Base-by-base conservation (phyloP, 1,140 invertebrate genomes). In the Carcinoscorpius rotundicauda region DNA sequence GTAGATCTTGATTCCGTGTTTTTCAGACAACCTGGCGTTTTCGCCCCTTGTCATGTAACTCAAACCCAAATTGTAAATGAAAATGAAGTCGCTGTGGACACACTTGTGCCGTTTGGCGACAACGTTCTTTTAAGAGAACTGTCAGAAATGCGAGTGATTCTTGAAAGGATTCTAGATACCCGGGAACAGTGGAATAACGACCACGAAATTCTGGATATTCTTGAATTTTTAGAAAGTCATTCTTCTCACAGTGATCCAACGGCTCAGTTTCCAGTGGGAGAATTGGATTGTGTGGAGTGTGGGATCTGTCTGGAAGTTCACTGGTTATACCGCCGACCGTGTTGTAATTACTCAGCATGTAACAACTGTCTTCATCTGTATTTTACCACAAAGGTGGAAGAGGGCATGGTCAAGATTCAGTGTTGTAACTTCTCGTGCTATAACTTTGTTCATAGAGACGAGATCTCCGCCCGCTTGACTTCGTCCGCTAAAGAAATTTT, bases 311-410 rank as follows among this genome's bases (percentile, higher is more conserved):
- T 64, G 6, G 68, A 71, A 29, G 49, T 29, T 3, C 49, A 60
- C 53, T 69, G 64, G 67, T 59, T 73, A 1, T 66, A 70, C 55
- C 59, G 61, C 9, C 72, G 78, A 51, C 48, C 71, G 5, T 79
- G 78, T 63, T 79, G 78, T 67, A 52, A 66, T 52, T 73, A 72
- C 51, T 66, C 74, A 4, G 75, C 75, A 3, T 79, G 78, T 66
- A 67, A 73, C 56, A 58, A 66, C 6, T 79, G 78, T 66, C 64
- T 79, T 61, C 60, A 68, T 5, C 64, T 62, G 9, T 79, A 78
- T 65, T 69, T 75, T 11, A 64, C 68, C 3, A 69, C 67, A 3
- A 72, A 76, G 61, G 73, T 79, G 0, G 62, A 70, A 4, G 60
- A 76, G 51, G 75, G 74, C 3, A 68, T 68, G 9, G 70, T 77